Evolutionary conservation across 2,888 invertebrate species (phyloP).

Genomic region (Ophioninae sp.): DNA sequence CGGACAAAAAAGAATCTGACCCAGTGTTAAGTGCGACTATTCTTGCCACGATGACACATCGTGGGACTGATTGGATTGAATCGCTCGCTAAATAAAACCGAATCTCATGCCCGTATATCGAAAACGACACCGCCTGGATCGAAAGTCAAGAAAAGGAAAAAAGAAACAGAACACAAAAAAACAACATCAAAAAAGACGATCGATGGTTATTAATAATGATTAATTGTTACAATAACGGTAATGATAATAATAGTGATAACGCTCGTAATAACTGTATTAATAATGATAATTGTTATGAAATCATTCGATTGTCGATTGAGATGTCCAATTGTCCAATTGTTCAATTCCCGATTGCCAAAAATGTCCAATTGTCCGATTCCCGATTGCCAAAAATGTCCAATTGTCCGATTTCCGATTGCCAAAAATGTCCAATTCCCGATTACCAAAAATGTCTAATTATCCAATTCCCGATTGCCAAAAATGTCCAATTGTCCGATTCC

Average conservation of each 20-base stretch:
- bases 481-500: too few relatives aligned
- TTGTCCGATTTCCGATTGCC: too few relatives aligned
- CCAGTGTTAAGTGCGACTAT: constrained; percentile 76
- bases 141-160: neutral
- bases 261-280: too few relatives aligned
- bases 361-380: too few relatives aligned
- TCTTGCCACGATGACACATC: constrained; percentile 77
- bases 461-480: too few relatives aligned
- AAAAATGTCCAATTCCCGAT: too few relatives aligned
- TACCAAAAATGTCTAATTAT: too few relatives aligned
- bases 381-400: too few relatives aligned
- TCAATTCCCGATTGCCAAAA: too few relatives aligned
- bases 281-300: neutral
- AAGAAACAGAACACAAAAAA: neutral
- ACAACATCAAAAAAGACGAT: too few relatives aligned
- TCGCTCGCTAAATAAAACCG: constrained; percentile 66
- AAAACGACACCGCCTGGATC: constrained; percentile 8
- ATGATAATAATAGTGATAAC: neutral
- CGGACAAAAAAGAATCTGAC: constrained; percentile 71
- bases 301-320: too few relatives aligned
- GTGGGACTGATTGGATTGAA: constrained; percentile 70
- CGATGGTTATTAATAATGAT: neutral
- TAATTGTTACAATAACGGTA: neutral
- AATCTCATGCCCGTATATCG: constrained; percentile 56
- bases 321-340: too few relatives aligned